These are phyloP conservation scores for Triops longicaudatus DNA, from an alignment of 1,140 invertebrate genomes.

Conservation along the genomic window DNA sequence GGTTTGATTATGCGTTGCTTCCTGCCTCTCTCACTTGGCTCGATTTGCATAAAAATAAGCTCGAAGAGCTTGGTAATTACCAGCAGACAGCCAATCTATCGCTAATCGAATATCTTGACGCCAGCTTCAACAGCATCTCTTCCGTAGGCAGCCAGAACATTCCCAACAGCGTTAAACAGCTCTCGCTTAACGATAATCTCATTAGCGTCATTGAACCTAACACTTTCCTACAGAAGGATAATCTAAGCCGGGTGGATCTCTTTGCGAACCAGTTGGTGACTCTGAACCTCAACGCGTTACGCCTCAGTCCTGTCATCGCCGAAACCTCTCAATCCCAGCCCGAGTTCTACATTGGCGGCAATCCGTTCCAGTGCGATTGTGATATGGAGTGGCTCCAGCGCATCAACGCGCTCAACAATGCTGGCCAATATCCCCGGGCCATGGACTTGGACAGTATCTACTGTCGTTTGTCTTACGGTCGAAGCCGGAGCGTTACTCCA, in stretches of 20 bases:
- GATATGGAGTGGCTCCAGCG: constrained; percentile 59
- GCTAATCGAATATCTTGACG: constrained; percentile 67
- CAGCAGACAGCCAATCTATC: constrained; percentile 74
- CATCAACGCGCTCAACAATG: constrained; percentile 62
- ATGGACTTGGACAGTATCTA: constrained; percentile 68
- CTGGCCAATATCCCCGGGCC: constrained; percentile 68
- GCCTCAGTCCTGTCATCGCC: constrained; percentile 59
- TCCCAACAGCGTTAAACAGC: constrained; percentile 73
- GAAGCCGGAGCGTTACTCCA: constrained; percentile 35
- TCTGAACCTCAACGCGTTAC: constrained; percentile 73
- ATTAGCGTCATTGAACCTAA: constrained; percentile 81
- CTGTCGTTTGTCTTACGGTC: constrained; percentile 41
- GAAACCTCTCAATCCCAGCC: constrained; percentile 66
- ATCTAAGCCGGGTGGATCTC: constrained; percentile 75
- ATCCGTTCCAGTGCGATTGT: constrained; percentile 84
- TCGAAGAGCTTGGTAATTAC: constrained; percentile 78
- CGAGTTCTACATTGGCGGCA: constrained; percentile 82
- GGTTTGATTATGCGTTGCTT: constrained; percentile 85
- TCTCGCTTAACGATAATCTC: constrained; percentile 75
- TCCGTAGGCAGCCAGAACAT: constrained; percentile 73
- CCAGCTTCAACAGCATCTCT: constrained; percentile 71
- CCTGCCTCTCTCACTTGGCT: constrained; percentile 79
- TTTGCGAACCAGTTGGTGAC: constrained; percentile 74
- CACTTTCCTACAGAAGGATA: constrained; percentile 87
- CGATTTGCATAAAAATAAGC: constrained; percentile 79